Evolutionary conservation across 2,797 vertebrate species (phyloP).

Genomic region (Hirundo rustica): DNA sequence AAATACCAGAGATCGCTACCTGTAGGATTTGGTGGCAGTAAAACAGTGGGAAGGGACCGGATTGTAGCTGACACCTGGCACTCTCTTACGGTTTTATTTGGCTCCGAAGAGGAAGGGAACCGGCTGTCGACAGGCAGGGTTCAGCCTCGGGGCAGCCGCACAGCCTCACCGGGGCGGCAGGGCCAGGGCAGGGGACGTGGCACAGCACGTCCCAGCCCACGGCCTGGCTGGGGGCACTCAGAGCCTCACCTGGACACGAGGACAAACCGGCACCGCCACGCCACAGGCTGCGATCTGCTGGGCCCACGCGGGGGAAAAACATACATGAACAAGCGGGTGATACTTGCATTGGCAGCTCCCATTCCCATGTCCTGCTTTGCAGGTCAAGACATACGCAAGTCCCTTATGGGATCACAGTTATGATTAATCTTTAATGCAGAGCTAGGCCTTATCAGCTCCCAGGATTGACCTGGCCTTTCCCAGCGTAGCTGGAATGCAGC

Average conservation of each 20-base stretch:
- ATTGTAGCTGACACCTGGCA: neutral
- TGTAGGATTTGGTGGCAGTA: neutral
- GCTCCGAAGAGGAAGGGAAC: neutral
- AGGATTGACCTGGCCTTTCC: neutral
- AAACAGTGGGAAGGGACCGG: neutral
- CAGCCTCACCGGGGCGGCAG: neutral
- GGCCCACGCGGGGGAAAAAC: neutral
- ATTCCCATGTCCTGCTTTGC: neutral
- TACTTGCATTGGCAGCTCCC: neutral
- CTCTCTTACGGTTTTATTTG: neutral
- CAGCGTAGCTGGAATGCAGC: neutral
- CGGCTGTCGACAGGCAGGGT: neutral
- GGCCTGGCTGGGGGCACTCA: neutral
- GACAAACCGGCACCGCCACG: neutral
- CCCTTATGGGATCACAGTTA: neutral
- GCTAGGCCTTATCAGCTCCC: neutral
- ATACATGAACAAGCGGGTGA: neutral
- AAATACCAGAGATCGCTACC: constrained; percentile 2
- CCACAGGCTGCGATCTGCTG: neutral
- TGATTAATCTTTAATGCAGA: neutral
- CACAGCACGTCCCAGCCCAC: neutral
- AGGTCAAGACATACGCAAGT: neutral
- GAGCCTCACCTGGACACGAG: neutral
- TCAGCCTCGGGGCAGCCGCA: neutral
- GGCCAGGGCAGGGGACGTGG: neutral